These are phyloP conservation scores for Drosophila lacteicornis DNA, from an alignment of 1,140 invertebrate species.

Conservation along the genomic window DNA sequence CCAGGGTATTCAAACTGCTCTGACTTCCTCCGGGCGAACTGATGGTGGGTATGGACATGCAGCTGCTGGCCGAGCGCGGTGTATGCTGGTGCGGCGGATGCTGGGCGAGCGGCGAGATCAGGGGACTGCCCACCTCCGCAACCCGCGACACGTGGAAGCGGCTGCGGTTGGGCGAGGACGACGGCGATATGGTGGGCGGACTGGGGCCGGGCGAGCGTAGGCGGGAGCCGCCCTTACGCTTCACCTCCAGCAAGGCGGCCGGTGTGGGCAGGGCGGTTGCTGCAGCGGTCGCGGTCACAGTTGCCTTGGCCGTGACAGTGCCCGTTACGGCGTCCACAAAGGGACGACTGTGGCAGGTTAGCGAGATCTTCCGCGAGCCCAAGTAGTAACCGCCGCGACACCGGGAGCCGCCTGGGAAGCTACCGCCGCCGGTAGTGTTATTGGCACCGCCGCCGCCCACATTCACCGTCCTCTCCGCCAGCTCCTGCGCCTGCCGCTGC, in stretches of 20 bases:
- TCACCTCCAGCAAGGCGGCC: conserved; percentile 83
- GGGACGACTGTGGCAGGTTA: conserved; percentile 85
- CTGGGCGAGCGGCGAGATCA: conserved; percentile 74
- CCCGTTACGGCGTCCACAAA: conserved; percentile 69
- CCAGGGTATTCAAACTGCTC: conserved; percentile 42
- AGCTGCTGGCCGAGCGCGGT: conserved; percentile 67
- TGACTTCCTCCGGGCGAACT: conserved; percentile 57
- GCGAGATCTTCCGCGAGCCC: conserved; percentile 88
- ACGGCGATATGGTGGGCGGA: conserved; percentile 89
- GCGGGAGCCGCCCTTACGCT: conserved; percentile 86
- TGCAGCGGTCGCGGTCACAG: conserved; percentile 43
- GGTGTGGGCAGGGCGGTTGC: conserved; percentile 67
- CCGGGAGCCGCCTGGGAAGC: conserved; percentile 44
- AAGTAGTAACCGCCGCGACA: conserved; percentile 85
- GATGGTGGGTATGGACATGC: conserved; percentile 73
- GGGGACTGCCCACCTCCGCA: conserved; percentile 82
- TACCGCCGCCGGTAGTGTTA: conserved; percentile 24
- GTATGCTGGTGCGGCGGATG: conserved; percentile 48
- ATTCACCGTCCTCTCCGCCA: conserved; percentile 78
- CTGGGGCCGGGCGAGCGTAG: conserved; percentile 89
- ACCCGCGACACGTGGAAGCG: conserved; percentile 87
- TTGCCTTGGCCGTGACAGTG: conserved; percentile 59
- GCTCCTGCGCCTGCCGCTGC: conserved; percentile 79
- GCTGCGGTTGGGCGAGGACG: conserved; percentile 88
- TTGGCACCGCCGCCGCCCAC: conserved; percentile 65